Evolutionary conservation across 2,888 invertebrate genomes (phyloP).

Genomic region (Patella ulyssiponensis): DNA sequence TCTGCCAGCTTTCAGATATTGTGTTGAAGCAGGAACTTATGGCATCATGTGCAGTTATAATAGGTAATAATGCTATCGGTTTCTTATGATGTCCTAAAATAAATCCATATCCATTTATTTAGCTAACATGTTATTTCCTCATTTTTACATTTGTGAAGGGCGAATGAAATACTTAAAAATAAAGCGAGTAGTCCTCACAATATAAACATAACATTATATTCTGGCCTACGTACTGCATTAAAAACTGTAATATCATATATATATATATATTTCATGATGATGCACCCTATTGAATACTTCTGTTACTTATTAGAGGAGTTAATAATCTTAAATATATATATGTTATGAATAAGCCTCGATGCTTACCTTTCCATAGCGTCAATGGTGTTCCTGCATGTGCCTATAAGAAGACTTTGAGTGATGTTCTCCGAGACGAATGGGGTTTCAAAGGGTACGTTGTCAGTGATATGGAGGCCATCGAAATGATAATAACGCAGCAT

Average conservation of each 20-base stretch:
- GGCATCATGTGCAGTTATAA: constrained; percentile 59
- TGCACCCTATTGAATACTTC: too few relatives aligned
- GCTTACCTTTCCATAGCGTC: constrained; percentile 39
- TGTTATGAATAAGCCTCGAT: neutral
- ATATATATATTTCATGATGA: too few relatives aligned
- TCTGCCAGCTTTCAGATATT: constrained; percentile 50
- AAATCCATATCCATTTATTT: too few relatives aligned
- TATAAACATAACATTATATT: too few relatives aligned
- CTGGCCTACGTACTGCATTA: too few relatives aligned
- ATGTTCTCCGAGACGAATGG: constrained; percentile 56
- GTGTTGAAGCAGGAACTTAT: constrained; percentile 52
- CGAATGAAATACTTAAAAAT: too few relatives aligned
- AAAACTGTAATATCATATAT: too few relatives aligned
- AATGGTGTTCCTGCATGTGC: constrained; percentile 65
- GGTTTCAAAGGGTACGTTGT: constrained; percentile 61
- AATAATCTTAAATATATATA: neutral
- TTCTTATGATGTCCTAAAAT: too few relatives aligned
- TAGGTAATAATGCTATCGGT: constrained; percentile 22
- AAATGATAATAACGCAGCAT: constrained; percentile 47
- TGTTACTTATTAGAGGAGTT: too few relatives aligned
- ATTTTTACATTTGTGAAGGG: too few relatives aligned
- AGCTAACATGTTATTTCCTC: too few relatives aligned
- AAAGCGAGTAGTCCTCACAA: too few relatives aligned
- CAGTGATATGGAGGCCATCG: constrained; percentile 61
- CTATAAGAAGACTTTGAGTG: constrained; percentile 55